Conservation (phyloP, 2,797 vertebrate species). For the Sebastes steindachneri region DNA sequence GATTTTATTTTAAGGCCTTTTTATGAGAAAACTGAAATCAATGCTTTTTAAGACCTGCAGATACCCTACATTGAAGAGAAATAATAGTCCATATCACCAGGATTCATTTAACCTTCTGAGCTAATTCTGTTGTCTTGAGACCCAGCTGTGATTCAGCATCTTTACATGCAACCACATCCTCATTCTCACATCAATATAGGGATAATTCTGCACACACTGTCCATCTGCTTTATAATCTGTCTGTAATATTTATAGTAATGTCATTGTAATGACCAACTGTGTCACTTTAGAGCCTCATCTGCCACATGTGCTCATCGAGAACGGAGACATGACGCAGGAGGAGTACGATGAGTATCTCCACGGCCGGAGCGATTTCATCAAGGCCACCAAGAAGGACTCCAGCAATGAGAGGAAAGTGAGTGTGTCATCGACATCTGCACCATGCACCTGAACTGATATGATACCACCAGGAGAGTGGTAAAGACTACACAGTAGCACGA, state of each 20-base stretch:
- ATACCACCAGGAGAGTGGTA: not conserved
- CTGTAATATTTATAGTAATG: not conserved
- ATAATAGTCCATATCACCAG: slow-evolving; percentile 7
- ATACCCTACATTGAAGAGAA: not conserved
- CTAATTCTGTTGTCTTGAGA: slow-evolving; percentile 4
- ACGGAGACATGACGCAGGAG: slow-evolving; percentile 91
- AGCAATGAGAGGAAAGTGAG: slow-evolving; percentile 92
- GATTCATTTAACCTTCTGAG: slow-evolving; percentile 5
- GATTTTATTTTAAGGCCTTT: not conserved
- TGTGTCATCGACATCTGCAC: not conserved
- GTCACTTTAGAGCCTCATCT: slow-evolving; percentile 89
- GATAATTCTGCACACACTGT: not conserved
- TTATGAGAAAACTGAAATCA: not conserved
- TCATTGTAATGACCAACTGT: slow-evolving; percentile 9
- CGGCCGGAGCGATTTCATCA: slow-evolving; percentile 90
- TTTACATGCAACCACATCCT: not conserved
- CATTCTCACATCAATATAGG: not conserved
- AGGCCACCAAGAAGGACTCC: slow-evolving; percentile 90
- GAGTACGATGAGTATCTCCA: slow-evolving; percentile 92
- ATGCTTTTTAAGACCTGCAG: not conserved
- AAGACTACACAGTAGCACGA: not conserved
- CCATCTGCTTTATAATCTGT: slow-evolving; percentile 22
- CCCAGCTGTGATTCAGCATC: slow-evolving; percentile 16
- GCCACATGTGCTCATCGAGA: slow-evolving; percentile 91
- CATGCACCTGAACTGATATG: not conserved